phyloP scores from a whole-genome alignment of 2,113 vertebrate genomes.

The Nanorana parkeri region DNA sequence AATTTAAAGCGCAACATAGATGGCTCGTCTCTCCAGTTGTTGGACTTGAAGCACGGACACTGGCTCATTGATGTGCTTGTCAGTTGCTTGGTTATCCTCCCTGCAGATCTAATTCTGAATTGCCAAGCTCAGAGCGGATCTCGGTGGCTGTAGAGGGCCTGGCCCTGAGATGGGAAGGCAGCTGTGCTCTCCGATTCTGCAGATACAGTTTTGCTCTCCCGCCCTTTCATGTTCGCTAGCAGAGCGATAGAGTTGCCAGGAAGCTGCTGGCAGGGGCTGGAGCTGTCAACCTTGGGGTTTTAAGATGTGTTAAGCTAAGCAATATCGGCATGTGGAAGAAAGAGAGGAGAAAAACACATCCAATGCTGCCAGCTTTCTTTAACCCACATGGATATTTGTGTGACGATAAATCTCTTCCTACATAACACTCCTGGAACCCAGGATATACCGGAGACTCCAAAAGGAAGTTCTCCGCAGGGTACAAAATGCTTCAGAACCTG shows the following conservation, averaged over 20 bases:
- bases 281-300: constrained; percentile 38
- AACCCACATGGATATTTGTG: not conserved
- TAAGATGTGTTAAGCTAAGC: constrained; percentile 37
- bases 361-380: constrained; percentile 11
- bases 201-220: constrained; percentile 17
- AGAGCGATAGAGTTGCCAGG: constrained; percentile 29
- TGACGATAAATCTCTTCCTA: not conserved
- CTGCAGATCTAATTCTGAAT: constrained; percentile 27
- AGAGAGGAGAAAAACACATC: constrained; percentile 5
- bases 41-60: not conserved
- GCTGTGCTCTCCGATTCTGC: constrained; percentile 31
- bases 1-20: constrained; percentile 2
- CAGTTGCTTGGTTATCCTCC: constrained; percentile 33
- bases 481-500: no score
- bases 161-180: constrained; percentile 42
- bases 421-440: not conserved
- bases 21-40: constrained; percentile 16
- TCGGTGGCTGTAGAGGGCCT: constrained; percentile 14
- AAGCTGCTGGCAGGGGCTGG: constrained; percentile 4
- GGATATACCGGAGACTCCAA: not conserved
- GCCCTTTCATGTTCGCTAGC: constrained; percentile 20
- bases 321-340: constrained; percentile 25
- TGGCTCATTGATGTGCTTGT: not conserved
- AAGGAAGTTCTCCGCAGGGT: no score
- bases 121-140: constrained; percentile 2